These are phyloP conservation scores for Mythimna ferrago DNA, from an alignment of 2,888 invertebrate species.

Conservation along the genomic window DNA sequence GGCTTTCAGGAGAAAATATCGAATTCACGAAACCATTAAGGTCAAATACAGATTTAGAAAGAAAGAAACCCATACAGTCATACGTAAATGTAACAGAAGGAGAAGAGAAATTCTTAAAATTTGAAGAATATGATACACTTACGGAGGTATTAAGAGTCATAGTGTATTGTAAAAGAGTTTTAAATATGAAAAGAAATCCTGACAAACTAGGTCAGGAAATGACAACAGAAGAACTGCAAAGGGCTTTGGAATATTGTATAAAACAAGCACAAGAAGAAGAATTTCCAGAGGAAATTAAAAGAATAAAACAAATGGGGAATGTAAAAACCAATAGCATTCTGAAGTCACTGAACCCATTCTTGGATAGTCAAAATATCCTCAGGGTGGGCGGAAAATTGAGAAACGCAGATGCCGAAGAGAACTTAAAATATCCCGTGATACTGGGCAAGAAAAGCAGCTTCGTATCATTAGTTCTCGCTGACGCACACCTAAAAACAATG, in stretches of 20 bases:
- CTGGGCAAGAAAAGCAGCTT: constrained; percentile 54
- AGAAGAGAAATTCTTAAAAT: constrained; percentile 22
- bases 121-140: constrained; percentile 37
- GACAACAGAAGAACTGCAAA: constrained; percentile 49
- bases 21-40: constrained; percentile 25
- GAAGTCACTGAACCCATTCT: constrained; percentile 56
- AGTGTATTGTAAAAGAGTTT: constrained; percentile 49
- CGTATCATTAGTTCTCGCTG: constrained; percentile 52
- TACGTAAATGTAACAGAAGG: constrained; percentile 14
- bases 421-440: constrained; percentile 62
- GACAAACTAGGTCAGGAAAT: constrained; percentile 14
- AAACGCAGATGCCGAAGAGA: constrained; percentile 31
- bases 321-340: constrained; percentile 46
- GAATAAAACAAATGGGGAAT: constrained; percentile 21
- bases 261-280: constrained; percentile 43
- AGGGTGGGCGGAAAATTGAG: constrained; percentile 65
- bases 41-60: constrained; percentile 44
- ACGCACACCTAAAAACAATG: constrained; percentile 56
- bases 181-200: constrained; percentile 39
- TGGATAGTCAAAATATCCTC: constrained; percentile 51
- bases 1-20: constrained; percentile 48
- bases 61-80: constrained; percentile 27
- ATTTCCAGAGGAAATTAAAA: constrained; percentile 21
- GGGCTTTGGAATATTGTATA: constrained; percentile 46
- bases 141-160: constrained; percentile 37